phyloP scores from a whole-genome alignment of 2,113 vertebrate species.

The Zosterops japonicus region DNA sequence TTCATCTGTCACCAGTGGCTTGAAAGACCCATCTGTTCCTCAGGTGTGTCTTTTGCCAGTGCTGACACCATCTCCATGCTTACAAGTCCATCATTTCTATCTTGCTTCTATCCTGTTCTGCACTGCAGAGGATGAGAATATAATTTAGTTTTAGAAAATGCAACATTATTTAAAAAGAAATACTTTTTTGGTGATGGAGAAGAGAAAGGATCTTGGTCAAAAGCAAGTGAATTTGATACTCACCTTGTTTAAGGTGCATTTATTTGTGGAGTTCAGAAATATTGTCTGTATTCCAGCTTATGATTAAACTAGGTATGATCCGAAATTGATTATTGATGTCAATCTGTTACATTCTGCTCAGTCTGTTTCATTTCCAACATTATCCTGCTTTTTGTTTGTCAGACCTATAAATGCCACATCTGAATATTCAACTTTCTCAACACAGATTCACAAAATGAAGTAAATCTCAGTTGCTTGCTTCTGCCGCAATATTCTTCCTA shows the following conservation, averaged over 20 bases:
- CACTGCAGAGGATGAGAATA: neutral
- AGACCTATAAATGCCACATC: neutral
- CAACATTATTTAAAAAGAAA: neutral
- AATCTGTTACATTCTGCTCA: constrained; percentile 9
- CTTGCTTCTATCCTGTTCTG: neutral
- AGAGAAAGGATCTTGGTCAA: neutral
- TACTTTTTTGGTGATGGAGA: neutral
- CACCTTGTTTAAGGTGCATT: neutral
- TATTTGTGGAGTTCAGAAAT: neutral
- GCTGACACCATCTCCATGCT: neutral
- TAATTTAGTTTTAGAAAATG: neutral
- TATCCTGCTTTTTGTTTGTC: constrained; percentile 20
- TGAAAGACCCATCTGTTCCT: neutral
- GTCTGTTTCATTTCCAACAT: constrained; percentile 19
- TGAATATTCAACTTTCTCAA: neutral
- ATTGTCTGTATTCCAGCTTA: neutral
- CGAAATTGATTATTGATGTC: constrained; percentile 22
- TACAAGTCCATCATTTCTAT: neutral
- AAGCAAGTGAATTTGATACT: neutral
- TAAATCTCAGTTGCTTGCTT: neutral
- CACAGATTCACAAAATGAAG: neutral
- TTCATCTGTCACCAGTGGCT: neutral
- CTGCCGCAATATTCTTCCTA: neutral
- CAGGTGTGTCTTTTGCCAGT: neutral
- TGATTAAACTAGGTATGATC: neutral